Evolutionary conservation across 2,888 invertebrate species (phyloP), one percentile per base, ranked within the genome.

Genomic region (Calameuta pallipes): DNA sequence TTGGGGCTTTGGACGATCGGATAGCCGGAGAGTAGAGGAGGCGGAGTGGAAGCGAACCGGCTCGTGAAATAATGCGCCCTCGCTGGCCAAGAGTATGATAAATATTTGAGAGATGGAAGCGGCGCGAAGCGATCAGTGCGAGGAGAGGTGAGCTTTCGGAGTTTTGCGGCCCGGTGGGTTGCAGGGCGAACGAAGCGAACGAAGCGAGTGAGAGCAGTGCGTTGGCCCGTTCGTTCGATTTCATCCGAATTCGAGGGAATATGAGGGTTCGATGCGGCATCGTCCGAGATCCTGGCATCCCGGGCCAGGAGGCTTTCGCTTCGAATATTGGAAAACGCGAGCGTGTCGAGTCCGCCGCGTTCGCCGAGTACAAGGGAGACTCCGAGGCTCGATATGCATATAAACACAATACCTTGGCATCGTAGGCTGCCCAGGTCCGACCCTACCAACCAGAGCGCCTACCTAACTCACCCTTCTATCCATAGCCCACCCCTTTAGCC

Each of bases 321-420:
- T 88, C 87, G 89, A 90, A 90, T 91, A 91, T 91, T 91, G 91
- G 91, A 91, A 91, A 91, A 90, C 88, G 89, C 86, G 87, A 87
- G 89, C 89, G 89, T 85, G 85, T 41, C 41, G 41, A 37, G 37
- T 37, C 37, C 37, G 37, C 37, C 37, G 37, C 37, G 37, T 15
- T 37, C 37, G 37, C 37, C 37, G 85, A 87, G 87, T 85, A 86
- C 86, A 84, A 86, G 87, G 82, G 86, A 82, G 83, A 86, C 83
- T 85, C 83, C 82, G 85, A 88, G 86, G 85, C 87, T 87, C 90
- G 89, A 89, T 90, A 90, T 91, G 90, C 90, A 90, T 91, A 91
- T 90, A 91, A 90, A 90, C 90, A 91, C 90, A 91, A 91, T 90
- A 89, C 89, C 89, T 87, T 83, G 82, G 84, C 85, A 84, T 84